Evolutionary conservation across 2,113 vertebrate species (phyloP).

Genomic region (Notiomystis cincta): DNA sequence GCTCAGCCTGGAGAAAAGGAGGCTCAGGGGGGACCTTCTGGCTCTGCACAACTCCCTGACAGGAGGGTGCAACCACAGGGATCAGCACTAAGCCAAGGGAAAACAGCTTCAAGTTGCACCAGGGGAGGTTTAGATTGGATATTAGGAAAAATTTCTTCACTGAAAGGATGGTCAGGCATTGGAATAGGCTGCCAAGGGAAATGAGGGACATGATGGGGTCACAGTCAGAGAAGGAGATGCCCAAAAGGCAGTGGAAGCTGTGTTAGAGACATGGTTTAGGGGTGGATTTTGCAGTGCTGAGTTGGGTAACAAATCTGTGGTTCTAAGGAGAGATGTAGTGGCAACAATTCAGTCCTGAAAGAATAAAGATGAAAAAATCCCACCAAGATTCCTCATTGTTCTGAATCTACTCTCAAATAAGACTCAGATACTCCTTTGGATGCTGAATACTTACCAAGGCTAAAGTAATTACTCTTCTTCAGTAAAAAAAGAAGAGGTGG

Average conservation of each 20-base stretch:
- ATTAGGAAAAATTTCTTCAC: background rate
- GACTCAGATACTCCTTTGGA: background rate
- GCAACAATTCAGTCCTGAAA: background rate
- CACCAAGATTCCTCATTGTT: background rate
- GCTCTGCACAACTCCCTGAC: background rate
- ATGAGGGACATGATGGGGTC: background rate
- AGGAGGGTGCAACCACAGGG: rapidly evolving
- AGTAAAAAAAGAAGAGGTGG: background rate
- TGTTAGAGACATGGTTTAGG: background rate
- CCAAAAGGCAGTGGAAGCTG: no score
- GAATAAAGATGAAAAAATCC: background rate
- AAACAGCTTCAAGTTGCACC: background rate
- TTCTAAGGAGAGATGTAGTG: background rate
- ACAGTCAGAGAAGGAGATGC: no score
- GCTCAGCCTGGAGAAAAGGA: background rate
- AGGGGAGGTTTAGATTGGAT: background rate
- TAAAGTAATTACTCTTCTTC: background rate
- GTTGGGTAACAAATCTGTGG: background rate
- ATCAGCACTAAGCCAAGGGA: background rate
- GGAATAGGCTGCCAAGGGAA: background rate
- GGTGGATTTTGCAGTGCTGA: background rate
- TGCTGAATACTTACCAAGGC: background rate
- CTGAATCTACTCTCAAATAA: background rate
- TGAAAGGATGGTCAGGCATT: background rate
- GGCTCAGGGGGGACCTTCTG: background rate